These are phyloP conservation scores for Mycteria americana DNA, from an alignment of 2,797 vertebrate genomes.

Conservation along the genomic window DNA sequence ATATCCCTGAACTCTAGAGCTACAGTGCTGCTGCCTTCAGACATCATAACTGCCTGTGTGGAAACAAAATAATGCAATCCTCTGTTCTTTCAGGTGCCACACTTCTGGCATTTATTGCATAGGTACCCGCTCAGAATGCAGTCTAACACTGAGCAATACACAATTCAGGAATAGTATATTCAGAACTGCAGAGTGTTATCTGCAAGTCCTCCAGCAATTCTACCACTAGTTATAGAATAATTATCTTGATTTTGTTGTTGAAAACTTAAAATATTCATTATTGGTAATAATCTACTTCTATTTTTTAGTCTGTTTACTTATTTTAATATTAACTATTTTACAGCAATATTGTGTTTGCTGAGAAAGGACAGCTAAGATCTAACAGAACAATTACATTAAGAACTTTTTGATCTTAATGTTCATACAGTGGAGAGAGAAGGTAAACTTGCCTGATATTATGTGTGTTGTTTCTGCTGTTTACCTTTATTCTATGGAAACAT, in stretches of 20 bases:
- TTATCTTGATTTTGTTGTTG: background rate
- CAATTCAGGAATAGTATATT: background rate
- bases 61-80: background rate
- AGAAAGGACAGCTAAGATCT: background rate
- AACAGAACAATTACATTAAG: background rate
- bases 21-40: background rate
- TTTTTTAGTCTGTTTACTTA: background rate
- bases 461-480: rapidly evolving
- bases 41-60: background rate
- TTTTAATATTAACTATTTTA: background rate
- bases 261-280: background rate
- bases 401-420: background rate
- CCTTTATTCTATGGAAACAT: background rate
- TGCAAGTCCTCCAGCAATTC: background rate
- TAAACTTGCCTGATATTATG: background rate
- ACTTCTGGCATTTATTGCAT: background rate
- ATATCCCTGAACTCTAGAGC: background rate
- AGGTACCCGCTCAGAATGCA: background rate
- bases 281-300: background rate
- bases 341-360: background rate
- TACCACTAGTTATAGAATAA: background rate
- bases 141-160: background rate
- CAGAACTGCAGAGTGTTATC: background rate
- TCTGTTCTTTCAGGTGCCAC: background rate
- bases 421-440: background rate